These are phyloP conservation scores for Cordilura impudica DNA, from an alignment of 2,888 invertebrate genomes.

Conservation along the genomic window DNA sequence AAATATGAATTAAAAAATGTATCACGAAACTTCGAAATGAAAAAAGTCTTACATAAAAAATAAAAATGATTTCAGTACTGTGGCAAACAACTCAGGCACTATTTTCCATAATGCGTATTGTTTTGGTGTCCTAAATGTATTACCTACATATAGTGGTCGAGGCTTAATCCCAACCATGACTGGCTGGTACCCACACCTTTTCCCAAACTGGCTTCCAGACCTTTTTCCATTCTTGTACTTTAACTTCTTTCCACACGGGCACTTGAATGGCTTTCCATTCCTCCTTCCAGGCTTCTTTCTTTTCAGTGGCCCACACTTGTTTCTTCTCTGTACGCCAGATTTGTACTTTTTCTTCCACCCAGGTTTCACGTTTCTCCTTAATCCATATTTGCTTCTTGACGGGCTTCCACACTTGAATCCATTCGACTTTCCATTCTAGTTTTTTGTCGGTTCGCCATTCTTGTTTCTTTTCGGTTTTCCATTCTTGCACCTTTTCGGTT, in stretches of 20 bases:
- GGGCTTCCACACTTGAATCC: slow-evolving; percentile 86
- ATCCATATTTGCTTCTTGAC: slow-evolving; percentile 89
- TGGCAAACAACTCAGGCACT: slow-evolving; percentile 14
- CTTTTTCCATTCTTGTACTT: slow-evolving; percentile 87
- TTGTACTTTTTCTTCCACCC: slow-evolving; percentile 85
- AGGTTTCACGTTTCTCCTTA: slow-evolving; percentile 86
- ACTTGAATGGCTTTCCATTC: slow-evolving; percentile 85
- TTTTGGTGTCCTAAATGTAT: background rate
- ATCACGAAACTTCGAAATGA: slow-evolving; percentile 9
- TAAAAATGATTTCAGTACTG: slow-evolving; percentile 47
- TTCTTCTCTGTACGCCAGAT: slow-evolving; percentile 82
- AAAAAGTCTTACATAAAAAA: background rate
- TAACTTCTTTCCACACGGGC: slow-evolving; percentile 84
- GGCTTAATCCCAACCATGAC: slow-evolving; percentile 76
- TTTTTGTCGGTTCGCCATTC: slow-evolving; percentile 86
- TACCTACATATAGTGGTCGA: background rate
- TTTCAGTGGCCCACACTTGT: slow-evolving; percentile 81
- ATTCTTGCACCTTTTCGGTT: slow-evolving; percentile 85
- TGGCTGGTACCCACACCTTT: slow-evolving; percentile 88
- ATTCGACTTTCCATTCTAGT: slow-evolving; percentile 81
- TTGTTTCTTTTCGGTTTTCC: slow-evolving; percentile 86
- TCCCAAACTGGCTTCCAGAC: slow-evolving; percentile 93
- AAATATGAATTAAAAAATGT: background rate
- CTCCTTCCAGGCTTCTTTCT: slow-evolving; percentile 86
- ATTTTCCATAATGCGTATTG: background rate